Base-by-base conservation (phyloP, 2,797 vertebrate genomes). In the Neoniphon sammara region DNA sequence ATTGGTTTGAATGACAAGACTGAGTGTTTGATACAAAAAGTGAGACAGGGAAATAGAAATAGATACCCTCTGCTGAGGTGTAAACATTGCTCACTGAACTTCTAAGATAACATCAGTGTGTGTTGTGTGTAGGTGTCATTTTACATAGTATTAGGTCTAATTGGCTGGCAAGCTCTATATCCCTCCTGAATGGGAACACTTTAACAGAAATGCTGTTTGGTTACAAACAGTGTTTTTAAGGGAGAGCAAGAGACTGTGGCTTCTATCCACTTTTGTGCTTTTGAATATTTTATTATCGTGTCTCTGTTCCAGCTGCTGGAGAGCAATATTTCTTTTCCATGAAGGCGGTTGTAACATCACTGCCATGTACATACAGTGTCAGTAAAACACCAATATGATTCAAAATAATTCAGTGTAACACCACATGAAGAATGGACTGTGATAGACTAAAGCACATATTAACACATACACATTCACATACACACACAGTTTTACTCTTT, bases 31-130 rank as follows among this genome's bases (percentile, higher is more conserved):
- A 12, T 56, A 23, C 10, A 47, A 17, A 47, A 18, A 15, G 3
- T 4, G 18, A n/a, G 46, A 47, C 46, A 12, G 36, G 7, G 21
- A 49, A 67, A 49, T 18, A 8, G 42, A 56, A 47, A 12, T 14
- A 18, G 9, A 60, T 36, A 31, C 1, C 30, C 54, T 4, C 15
- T 59, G 55, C 56, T 54, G 65, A 52, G 17, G 49, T 46, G 21
- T 58, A 12, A 60, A 62, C 23, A 65, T 1, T 46, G 25, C 64
- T 75, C n/a, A 42, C 27, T 54, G 36, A 74, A 50, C 53, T 44
- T 12, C 14, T 60, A 42, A 21, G 39, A 65, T 25, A 44, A 54
- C 46, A 77, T 30, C 69, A 30, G 10, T 36, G 55, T 58, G 36
- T 20, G 47, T 50, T 58, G 36, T 20, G 47, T 50, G 47, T 20